These are phyloP conservation scores for Apolygus lucorum DNA, from an alignment of 1,140 invertebrate species.

Conservation along the genomic window DNA sequence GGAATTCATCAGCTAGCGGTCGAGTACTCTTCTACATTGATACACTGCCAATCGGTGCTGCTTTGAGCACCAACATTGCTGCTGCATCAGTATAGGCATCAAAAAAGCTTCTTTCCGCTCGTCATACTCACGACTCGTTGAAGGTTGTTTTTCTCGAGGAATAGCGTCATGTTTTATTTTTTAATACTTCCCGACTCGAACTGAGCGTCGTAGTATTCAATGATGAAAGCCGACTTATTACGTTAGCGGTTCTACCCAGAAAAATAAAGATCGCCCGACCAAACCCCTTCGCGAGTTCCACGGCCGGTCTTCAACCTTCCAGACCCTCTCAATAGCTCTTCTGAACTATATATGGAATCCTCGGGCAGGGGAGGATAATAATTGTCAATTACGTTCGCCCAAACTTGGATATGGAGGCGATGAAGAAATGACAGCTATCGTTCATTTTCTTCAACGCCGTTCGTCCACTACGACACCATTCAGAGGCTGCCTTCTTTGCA, in stretches of 20 bases:
- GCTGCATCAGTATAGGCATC: too few species aligned
- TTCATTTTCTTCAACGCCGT: constrained; percentile 5
- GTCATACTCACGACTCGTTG: too few species aligned
- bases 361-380: neutral
- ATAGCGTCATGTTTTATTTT: too few species aligned
- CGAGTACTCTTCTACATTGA: too few species aligned
- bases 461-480: neutral
- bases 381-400: constrained; percentile 4
- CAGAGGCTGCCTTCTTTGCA: too few species aligned
- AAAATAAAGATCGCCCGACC: neutral
- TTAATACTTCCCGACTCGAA: too few species aligned
- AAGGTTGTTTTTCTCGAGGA: too few species aligned
- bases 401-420: constrained; percentile 9
- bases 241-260: neutral
- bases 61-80: too few species aligned
- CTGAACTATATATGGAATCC: constrained; percentile 7
- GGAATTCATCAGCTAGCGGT: too few species aligned
- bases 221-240: constrained; percentile 9
- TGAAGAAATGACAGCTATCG: constrained; percentile 16
- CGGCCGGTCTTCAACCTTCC: neutral
- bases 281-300: neutral
- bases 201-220: too few species aligned
- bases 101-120: too few species aligned
- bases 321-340: neutral
- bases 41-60: too few species aligned